Percentiles rank a stretch among this genome's conserved stretches.
Conservation (phyloP, 1,140 invertebrate species). For the Heliconius hermathena region DNA sequence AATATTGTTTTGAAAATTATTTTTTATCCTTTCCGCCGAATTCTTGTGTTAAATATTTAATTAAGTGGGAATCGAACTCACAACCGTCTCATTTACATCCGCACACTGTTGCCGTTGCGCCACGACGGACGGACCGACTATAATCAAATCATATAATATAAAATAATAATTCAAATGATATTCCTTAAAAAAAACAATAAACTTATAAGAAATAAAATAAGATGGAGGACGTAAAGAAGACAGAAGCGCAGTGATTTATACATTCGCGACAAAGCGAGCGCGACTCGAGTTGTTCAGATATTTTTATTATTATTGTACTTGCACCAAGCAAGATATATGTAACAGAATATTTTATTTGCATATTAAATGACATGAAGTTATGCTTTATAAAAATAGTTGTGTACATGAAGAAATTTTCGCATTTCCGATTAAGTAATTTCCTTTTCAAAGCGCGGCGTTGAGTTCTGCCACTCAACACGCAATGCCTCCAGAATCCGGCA, state of each 20-base stretch:
- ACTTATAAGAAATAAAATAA: slow-evolving; percentile 53
- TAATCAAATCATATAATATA: too few relatives aligned
- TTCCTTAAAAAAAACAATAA: slow-evolving; percentile 50
- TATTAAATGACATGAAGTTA: slow-evolving; percentile 37
- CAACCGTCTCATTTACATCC: too few relatives aligned
- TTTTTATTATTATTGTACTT: slow-evolving; percentile 57
- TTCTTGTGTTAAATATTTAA: too few relatives aligned
- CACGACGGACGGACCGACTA: not conserved
- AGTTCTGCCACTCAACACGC: too few relatives aligned
- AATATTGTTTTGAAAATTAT: too few relatives aligned
- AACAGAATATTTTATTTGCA: slow-evolving; percentile 41
- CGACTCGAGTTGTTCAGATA: slow-evolving; percentile 47
- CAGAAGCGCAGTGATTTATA: slow-evolving; percentile 60
- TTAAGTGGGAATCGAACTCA: too few relatives aligned
- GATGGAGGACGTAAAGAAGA: slow-evolving; percentile 48
- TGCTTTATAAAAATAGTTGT: slow-evolving; percentile 25
- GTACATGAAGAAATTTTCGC: not conserved
- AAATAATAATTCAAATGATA: slow-evolving; percentile 40
- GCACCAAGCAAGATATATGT: slow-evolving; percentile 38
- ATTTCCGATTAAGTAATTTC: not conserved
- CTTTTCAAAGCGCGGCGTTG: too few relatives aligned
- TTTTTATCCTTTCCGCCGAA: too few relatives aligned
- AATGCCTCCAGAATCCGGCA: too few relatives aligned
- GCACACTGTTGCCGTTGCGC: too few relatives aligned
- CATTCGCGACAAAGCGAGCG: slow-evolving; percentile 48